Base-by-base conservation (phyloP, 1,140 invertebrate species). In the Trachymyrmex septentrionalis region DNA sequence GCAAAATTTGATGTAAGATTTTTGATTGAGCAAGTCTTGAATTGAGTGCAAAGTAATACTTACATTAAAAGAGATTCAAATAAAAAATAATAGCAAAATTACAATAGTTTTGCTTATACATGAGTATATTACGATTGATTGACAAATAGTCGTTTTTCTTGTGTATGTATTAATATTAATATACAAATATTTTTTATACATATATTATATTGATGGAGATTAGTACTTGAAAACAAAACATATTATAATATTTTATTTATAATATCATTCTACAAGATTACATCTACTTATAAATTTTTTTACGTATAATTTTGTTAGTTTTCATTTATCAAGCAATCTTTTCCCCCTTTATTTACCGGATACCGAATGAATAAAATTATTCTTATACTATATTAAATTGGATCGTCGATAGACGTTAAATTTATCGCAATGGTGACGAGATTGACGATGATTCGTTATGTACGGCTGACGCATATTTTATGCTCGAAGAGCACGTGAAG, bases 401-500 rank as follows among this genome's bases (percentile, higher is more conserved):
- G 27, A 63, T 53, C 16, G 3, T 71, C 10, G 14, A 44, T 81
- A 16, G 30, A 81, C 1, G 24, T 34, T 34, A 55, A 38, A 55
- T 63, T 44, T 6, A 44, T 64, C 48, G 50, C 44, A 48, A 69
- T 24, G 59, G 59, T 21, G 16, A 50, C 14, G 16, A 67, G 34
- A 14, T 72, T 59, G 71, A 50, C 80, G 87, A 87, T 86, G 90
- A 92, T 87, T 88, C 87, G 88, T 90, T 89, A 63, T 86, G 76
- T 90, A 92, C 80, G 87, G 34, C 63, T 82, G 80, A 86, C 86
- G 88, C 88, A 92, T 88, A 92, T 91, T 92, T 92, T 92, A 92
- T 90, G 87, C 80, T 27, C 30, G 57, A 3, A 19, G 27, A 86
- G 69, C 77, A 86, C 86, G 80, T 75, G 87, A 90, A 67, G 82